These are phyloP conservation scores for Momotus momota DNA, from an alignment of 2,797 vertebrate genomes.

Conservation along the genomic window DNA sequence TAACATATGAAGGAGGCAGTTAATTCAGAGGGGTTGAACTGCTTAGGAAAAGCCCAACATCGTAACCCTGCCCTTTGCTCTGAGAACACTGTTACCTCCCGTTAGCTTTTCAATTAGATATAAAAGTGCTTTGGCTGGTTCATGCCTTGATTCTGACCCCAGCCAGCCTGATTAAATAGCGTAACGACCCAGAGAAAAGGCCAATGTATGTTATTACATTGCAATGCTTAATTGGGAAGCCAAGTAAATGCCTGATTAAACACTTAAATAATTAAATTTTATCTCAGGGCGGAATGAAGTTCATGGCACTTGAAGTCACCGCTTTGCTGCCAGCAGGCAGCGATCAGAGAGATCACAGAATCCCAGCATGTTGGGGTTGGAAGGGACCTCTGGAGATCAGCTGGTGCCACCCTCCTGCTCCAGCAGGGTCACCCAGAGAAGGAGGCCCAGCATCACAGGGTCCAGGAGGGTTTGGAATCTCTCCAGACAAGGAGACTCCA, in stretches of 20 bases:
- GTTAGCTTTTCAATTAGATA: neutral
- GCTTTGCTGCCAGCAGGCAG: neutral
- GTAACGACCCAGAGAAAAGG: neutral
- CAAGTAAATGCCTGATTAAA: constrained; percentile 29
- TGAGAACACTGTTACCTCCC: neutral
- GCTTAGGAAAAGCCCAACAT: neutral
- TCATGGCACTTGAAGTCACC: neutral
- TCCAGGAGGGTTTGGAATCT: no score
- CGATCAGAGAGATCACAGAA: neutral
- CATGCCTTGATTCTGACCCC: neutral
- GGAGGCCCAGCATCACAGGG: no score
- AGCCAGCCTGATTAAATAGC: neutral
- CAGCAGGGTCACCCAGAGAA: no score
- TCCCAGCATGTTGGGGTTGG: no score
- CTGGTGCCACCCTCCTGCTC: no score
- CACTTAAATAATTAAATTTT: neutral
- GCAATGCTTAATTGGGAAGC: constrained; percentile 19
- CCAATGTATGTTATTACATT: neutral
- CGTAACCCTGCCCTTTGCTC: neutral
- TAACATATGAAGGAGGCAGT: neutral
- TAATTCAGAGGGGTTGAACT: neutral
- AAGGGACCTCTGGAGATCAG: no score
- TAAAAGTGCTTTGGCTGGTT: neutral
- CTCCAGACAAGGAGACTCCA: no score
- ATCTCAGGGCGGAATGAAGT: neutral